Percentiles rank a stretch among this genome's conserved stretches.
Conservation (phyloP, 2,888 invertebrate species). For the Eumacrocentrus americanus region DNA sequence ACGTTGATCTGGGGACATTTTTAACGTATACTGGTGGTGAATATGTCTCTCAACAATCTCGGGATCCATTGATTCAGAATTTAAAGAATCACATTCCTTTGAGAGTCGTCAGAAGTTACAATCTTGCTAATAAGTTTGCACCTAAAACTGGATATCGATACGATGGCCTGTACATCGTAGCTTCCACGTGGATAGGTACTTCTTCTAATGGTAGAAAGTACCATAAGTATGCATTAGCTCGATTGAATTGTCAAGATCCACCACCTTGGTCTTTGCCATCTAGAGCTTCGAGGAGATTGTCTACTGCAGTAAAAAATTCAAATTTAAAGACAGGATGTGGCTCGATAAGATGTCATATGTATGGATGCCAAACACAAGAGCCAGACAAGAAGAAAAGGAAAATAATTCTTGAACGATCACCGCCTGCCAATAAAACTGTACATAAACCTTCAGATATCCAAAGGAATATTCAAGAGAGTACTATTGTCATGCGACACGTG, state of each 20-base stretch:
- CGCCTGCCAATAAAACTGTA: neutral
- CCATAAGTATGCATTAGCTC: conserved; percentile 51
- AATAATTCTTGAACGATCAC: neutral
- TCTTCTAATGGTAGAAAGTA: conserved; percentile 40
- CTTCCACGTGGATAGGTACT: conserved; percentile 50
- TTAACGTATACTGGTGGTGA: conserved; percentile 51
- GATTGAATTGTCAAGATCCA: conserved; percentile 46
- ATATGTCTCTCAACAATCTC: conserved; percentile 23
- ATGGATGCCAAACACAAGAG: conserved; percentile 1
- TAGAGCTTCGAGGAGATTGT: conserved; percentile 3
- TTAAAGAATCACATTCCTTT: conserved; percentile 52
- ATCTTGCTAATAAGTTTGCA: conserved; percentile 50
- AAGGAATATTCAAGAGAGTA: conserved; percentile 34
- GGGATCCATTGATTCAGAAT: conserved; percentile 48
- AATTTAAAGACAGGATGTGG: neutral
- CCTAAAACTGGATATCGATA: conserved; percentile 58
- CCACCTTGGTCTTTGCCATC: conserved; percentile 39
- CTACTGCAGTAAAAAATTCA: neutral
- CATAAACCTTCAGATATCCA: conserved; percentile 17
- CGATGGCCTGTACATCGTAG: conserved; percentile 53
- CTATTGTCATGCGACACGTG: conserved; percentile 44
- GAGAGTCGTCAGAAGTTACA: conserved; percentile 53
- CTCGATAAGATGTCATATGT: conserved; percentile 9
- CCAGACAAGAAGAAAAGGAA: neutral
- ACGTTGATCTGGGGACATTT: conserved; percentile 52